Evolutionary conservation across 2,888 invertebrate genomes (phyloP).

Genomic region (Ophioninae sp.): DNA sequence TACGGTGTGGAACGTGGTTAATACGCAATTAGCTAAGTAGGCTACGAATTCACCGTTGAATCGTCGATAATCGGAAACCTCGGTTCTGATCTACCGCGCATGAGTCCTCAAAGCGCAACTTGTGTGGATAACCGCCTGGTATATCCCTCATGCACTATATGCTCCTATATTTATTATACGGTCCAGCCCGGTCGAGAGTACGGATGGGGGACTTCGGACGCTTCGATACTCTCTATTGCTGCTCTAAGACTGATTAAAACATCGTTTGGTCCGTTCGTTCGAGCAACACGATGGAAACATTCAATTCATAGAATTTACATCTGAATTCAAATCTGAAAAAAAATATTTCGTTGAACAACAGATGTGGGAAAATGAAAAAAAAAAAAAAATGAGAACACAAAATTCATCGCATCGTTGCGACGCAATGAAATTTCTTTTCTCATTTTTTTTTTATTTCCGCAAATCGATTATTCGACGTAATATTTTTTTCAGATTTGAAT

Average conservation of each 20-base stretch:
- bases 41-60: conserved; percentile 24
- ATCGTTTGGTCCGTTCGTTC: background rate
- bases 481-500: too few species aligned
- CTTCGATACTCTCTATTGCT: conserved; percentile 1
- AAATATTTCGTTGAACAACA: too few species aligned
- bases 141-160: conserved; percentile 5
- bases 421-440: too few species aligned
- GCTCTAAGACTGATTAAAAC: conserved; percentile 13
- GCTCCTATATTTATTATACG: conserved; percentile 30
- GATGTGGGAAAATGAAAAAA: too few species aligned
- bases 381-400: too few species aligned
- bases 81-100: conserved; percentile 47
- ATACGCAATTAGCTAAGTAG: conserved; percentile 46
- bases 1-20: background rate
- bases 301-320: too few species aligned
- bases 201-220: background rate
- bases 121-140: conserved; percentile 29
- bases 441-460: too few species aligned
- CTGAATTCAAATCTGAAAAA: too few species aligned
- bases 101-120: conserved; percentile 26
- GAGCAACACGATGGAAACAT: background rate
- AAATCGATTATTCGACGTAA: too few species aligned
- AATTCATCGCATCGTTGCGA: too few species aligned
- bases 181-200: conserved; percentile 41
- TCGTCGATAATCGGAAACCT: conserved; percentile 47